Base-by-base conservation (phyloP, 92 coral and sea anemone species). In the Porites rus region DNA sequence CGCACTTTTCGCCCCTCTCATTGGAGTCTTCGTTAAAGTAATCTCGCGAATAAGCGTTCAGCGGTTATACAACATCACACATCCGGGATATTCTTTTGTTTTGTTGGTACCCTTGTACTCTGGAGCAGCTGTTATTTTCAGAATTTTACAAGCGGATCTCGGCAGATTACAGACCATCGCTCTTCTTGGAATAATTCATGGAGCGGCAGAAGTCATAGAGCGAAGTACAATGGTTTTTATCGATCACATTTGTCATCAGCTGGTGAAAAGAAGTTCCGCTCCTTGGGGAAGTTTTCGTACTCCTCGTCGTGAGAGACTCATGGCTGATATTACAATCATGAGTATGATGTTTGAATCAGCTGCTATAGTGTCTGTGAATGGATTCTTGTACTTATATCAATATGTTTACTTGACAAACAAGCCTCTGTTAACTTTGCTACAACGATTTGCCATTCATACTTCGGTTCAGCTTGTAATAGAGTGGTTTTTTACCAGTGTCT, bases 261-360 rank as follows among this genome's bases (percentile, higher is more conserved):
- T 84, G 8, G 62, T 72, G 6, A 65, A 62, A 51, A 64, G 81
- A 10, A 73, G 6, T 14, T 51, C 53, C 18, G 72, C 73, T 53
- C 61, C 88, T 17, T 85, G 88, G 84, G 88, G 88, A 76, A 76
- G 83, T 50, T 85, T 85, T 25, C 88, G 88, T 22, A 64, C 88
- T 51, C 88, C 88, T 85, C 84, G 88, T 56, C 88, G 88, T 17
- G 88, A 85, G 21, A 65, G 88, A 52, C 84, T 85, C 13, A 85
- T 76, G 84, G 88, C 88, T 69, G 88, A 85, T 65, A 85, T 76
- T 68, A 66, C 75, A 10, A 83, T 83, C 65, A 18, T 72, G 87
- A 74, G 87, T 50, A 83, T 83, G 79, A 21, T 83, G 73, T 72
- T 22, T 20, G 87, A 83, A 62, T 73, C 87, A 19, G 13, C 72